These are phyloP conservation scores for Parnassius mnemosyne DNA, from an alignment of 2,888 invertebrate species.

Conservation along the genomic window DNA sequence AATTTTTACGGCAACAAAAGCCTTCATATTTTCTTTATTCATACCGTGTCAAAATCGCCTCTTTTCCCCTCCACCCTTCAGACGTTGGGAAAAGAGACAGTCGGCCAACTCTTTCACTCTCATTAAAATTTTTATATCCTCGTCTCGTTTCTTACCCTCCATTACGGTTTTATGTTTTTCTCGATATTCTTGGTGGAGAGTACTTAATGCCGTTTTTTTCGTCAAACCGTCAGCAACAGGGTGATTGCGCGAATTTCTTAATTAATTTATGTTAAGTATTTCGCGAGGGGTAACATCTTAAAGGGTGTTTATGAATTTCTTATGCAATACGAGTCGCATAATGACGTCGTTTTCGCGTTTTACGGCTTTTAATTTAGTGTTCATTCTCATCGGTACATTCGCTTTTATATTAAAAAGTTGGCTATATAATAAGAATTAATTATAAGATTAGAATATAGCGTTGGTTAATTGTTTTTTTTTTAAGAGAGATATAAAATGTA, in stretches of 20 bases:
- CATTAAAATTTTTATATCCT: constrained; percentile 51
- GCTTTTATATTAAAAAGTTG: constrained; percentile 33
- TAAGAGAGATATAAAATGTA: neutral
- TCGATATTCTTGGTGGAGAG: constrained; percentile 57
- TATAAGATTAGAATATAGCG: neutral
- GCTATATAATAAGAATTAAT: constrained; percentile 17
- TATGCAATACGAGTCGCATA: constrained; percentile 51
- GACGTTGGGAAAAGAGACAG: constrained; percentile 64
- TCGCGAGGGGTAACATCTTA: constrained; percentile 47
- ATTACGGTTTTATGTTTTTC: constrained; percentile 73
- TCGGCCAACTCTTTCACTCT: constrained; percentile 69
- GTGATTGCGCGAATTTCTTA: constrained; percentile 70
- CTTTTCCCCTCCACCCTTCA: constrained; percentile 61
- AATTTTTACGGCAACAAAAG: constrained; percentile 79
- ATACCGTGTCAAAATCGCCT: constrained; percentile 75
- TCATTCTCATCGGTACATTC: constrained; percentile 63
- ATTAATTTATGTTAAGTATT: constrained; percentile 78
- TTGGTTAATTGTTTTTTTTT: too few species aligned
- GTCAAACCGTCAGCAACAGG: constrained; percentile 66
- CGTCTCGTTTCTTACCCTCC: constrained; percentile 58
- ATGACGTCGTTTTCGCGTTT: constrained; percentile 52
- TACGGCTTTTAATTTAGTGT: constrained; percentile 49
- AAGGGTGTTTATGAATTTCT: constrained; percentile 56
- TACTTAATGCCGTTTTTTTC: constrained; percentile 59
- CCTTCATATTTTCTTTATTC: constrained; percentile 80